These are phyloP conservation scores for Oxytorus armatus DNA, from an alignment of 2,888 invertebrate genomes.

Conservation along the genomic window DNA sequence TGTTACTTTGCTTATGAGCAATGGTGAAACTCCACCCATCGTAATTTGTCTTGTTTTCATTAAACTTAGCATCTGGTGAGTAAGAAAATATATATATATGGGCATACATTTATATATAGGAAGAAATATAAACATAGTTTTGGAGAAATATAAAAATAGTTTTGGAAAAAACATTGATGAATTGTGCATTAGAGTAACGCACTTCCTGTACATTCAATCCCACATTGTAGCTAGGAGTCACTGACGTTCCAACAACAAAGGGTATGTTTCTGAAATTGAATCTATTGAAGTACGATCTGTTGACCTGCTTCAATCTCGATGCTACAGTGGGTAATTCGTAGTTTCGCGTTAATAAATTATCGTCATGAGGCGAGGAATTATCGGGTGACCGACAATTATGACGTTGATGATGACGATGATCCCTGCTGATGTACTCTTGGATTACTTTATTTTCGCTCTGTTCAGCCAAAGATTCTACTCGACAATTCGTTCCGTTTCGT, in stretches of 20 bases:
- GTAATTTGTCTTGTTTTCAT: conserved; percentile 79
- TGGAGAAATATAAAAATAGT: neutral
- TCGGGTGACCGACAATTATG: conserved; percentile 14
- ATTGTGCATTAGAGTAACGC: conserved; percentile 29
- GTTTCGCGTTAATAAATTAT: conserved; percentile 73
- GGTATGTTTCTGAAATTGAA: conserved; percentile 86
- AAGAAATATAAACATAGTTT: neutral
- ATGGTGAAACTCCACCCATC: conserved; percentile 72
- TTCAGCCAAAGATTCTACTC: conserved; percentile 14
- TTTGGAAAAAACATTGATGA: conserved; percentile 4
- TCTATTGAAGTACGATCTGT: conserved; percentile 85
- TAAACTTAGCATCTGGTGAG: conserved; percentile 77
- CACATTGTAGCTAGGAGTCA: conserved; percentile 88
- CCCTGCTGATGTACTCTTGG: conserved; percentile 19
- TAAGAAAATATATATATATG: conserved; percentile 27
- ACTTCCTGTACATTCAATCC: conserved; percentile 89
- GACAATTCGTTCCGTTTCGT: conserved; percentile 35
- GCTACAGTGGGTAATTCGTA: conserved; percentile 89
- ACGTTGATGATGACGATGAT: conserved; percentile 14
- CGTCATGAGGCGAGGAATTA: conserved; percentile 36
- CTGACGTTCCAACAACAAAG: conserved; percentile 87
- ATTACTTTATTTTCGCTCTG: conserved; percentile 3
- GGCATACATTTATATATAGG: too few relatives aligned
- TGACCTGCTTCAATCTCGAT: conserved; percentile 88
- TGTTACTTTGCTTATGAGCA: conserved; percentile 79